A percentile compares a stretch with the other conserved stretches of the same genome.
Conservation (phyloP, 2,113 vertebrate species). For the Aramus guarauna region DNA sequence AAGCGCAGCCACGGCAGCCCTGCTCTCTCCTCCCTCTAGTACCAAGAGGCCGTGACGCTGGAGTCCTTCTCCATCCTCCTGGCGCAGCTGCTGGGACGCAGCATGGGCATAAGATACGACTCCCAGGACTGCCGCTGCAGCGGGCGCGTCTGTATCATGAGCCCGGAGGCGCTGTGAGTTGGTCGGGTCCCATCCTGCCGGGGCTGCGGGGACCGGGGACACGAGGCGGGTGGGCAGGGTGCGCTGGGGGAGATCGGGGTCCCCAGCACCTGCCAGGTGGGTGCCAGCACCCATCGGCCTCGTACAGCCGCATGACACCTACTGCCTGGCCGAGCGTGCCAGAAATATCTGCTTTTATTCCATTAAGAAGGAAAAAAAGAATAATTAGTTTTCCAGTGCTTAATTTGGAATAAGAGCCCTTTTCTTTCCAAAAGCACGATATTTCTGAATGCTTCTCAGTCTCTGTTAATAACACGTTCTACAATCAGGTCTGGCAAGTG, state of each 20-base stretch:
- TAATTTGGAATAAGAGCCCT: neutral
- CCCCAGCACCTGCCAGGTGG: too few relatives aligned
- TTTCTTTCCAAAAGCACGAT: neutral
- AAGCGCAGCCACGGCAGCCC: fast-evolving
- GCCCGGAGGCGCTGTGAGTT: slow-evolving; percentile 49
- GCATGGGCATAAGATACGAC: slow-evolving; percentile 53
- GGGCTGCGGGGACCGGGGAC: neutral
- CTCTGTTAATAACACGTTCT: neutral
- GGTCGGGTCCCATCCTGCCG: neutral
- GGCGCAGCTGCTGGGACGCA: slow-evolving; percentile 58
- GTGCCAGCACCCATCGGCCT: too few relatives aligned
- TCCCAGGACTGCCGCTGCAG: slow-evolving; percentile 23
- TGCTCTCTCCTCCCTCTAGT: slow-evolving; percentile 17
- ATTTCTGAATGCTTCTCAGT: neutral
- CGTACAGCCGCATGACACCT: too few relatives aligned
- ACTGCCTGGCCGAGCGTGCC: too few relatives aligned
- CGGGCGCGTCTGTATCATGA: slow-evolving; percentile 49
- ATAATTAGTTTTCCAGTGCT: neutral
- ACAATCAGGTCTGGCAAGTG: neutral
- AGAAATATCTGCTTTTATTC: neutral
- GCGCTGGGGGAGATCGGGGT: neutral
- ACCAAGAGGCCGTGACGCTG: neutral
- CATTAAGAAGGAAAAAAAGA: neutral
- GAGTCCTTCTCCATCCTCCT: slow-evolving; percentile 60
- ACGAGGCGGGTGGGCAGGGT: neutral